Evolutionary conservation across 2,888 invertebrate species (phyloP).

Genomic region (Cheilosia impressa): DNA sequence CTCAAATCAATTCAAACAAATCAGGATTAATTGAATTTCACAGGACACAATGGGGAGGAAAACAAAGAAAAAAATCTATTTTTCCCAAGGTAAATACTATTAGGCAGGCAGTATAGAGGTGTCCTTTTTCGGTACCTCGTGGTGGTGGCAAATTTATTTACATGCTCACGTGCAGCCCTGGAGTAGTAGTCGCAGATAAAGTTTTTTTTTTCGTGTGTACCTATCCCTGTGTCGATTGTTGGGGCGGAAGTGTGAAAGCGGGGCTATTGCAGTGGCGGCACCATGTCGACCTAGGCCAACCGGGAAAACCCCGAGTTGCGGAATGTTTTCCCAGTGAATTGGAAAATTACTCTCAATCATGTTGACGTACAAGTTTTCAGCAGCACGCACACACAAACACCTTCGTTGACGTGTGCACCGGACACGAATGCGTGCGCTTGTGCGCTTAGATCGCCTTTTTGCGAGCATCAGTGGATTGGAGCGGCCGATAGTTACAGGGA

Average conservation of each 20-base stretch:
- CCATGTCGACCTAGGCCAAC: constrained; percentile 17
- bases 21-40: constrained; percentile 70
- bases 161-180: constrained; percentile 21
- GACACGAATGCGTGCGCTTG: constrained; percentile 1
- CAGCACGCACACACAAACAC: constrained; percentile 21
- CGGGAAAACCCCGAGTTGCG: constrained; percentile 46
- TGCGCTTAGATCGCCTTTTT: constrained; percentile 17
- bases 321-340: constrained; percentile 76
- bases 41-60: constrained; percentile 10
- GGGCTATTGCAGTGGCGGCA: background rate
- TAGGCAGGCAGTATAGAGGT: constrained; percentile 4
- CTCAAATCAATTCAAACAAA: constrained; percentile 65
- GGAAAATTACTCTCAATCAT: constrained; percentile 78
- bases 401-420: background rate
- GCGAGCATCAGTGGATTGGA: background rate
- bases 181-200: background rate
- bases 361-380: constrained; percentile 75
- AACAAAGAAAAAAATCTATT: constrained; percentile 9
- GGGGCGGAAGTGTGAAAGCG: constrained; percentile 36
- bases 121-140: background rate
- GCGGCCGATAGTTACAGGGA: constrained; percentile 18
- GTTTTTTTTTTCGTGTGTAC: background rate
- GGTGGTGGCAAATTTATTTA: constrained; percentile 31
- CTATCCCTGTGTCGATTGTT: constrained; percentile 1
- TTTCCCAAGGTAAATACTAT: constrained; percentile 36